Base-by-base conservation (phyloP, 92 coral and sea anemone species). In the Virgularia gustaviana region DNA sequence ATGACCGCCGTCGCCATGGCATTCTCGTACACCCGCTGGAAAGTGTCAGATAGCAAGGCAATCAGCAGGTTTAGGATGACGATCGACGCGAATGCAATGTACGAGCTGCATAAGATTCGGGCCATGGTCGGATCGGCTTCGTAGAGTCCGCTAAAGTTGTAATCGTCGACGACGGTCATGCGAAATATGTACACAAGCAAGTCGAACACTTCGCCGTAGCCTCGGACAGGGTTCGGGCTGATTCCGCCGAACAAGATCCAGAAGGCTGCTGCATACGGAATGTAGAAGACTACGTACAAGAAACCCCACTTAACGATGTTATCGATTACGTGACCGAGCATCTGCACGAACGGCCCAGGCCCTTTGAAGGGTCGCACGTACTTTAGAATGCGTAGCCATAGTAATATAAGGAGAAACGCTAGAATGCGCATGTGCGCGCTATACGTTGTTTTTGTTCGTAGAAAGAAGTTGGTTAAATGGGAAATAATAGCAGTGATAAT, bases 11-110 rank as follows among this genome's bases (percentile, higher is more conserved):
- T 91, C 15, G 97, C 96, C 73, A 86, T 91, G 44, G 90, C 97
- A 55, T 89, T 91, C 71, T 91, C 97, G 65, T 91, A 91, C 16
- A 91, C 97, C 13, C 97, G 85, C 36, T 91, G 97, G 57, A 91
- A 91, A 0, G 97, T 91, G 63, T 89, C 97, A n/a, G 97, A 91
- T 85, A 91, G 87, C 43, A 91, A 47, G n/a, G 97, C 97, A 54
- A 91, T 91, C 53, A 91, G 85, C 22, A 91, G 81, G 72, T 91
- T 91, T 9, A 91, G 70, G 62, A 95, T 89, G 29, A 89, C 81
- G 36, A 91, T 78, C 0, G 96, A 90, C 24, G 97, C 90, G 47
- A 86, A 71, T 4, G 96, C 97, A n/a, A 91, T 85, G 80, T 91
- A 91, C 7, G 97, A 89, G n/a, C 97, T 95, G 66, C 97, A 91